These are phyloP conservation scores for Hyphantria cunea DNA, from an alignment of 1,140 invertebrate genomes.

Conservation along the genomic window DNA sequence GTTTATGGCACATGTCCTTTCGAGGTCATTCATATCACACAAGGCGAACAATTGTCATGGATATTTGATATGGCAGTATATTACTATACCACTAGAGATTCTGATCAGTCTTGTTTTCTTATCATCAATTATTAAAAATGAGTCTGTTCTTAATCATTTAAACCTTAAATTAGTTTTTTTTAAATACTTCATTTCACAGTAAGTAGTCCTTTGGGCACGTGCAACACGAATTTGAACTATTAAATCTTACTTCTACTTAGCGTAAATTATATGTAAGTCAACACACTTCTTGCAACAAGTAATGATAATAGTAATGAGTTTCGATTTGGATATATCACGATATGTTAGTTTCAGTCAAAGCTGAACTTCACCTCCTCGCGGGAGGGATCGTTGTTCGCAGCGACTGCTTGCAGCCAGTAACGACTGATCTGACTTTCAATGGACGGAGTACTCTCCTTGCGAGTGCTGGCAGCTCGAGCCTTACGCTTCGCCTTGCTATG, in stretches of 20 bases:
- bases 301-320: constrained; percentile 8
- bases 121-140: constrained; percentile 29
- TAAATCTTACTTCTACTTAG: constrained; percentile 37
- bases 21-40: constrained; percentile 43
- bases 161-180: constrained; percentile 3
- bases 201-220: constrained; percentile 33
- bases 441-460: constrained; percentile 89
- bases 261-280: constrained; percentile 10
- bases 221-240: constrained; percentile 49
- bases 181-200: constrained; percentile 23
- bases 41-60: constrained; percentile 46
- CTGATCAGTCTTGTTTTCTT: constrained; percentile 59
- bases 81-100: constrained; percentile 48
- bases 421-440: constrained; percentile 88
- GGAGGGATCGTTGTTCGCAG: constrained; percentile 71
- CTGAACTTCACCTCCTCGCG: constrained; percentile 74
- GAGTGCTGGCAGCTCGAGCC: constrained; percentile 75
- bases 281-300: neutral
- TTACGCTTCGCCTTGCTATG: constrained; percentile 68
- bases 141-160: constrained; percentile 3
- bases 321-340: constrained; percentile 28
- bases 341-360: constrained; percentile 62
- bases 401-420: constrained; percentile 81
- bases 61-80: constrained; percentile 29
- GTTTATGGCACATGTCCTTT: constrained; percentile 25